A percentile compares a stretch with the other conserved stretches of the same genome.
phyloP scores from a whole-genome alignment of 1,140 invertebrate species.

The Acromyrmex charruanus region DNA sequence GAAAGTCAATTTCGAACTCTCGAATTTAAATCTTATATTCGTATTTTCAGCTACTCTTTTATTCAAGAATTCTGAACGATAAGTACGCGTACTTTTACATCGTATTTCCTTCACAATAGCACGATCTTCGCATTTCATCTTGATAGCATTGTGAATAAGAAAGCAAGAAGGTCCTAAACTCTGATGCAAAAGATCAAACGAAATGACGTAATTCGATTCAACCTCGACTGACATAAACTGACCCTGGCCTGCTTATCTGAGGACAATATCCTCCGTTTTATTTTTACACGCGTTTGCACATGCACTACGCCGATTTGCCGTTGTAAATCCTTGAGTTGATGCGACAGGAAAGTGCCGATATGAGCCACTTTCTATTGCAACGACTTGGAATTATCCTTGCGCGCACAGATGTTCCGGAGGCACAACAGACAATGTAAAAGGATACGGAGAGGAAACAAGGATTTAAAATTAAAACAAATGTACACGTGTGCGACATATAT shows the following conservation, averaged over 20 bases:
- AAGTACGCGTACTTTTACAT: background rate
- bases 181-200: slow-evolving; percentile 7
- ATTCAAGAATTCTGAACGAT: background rate
- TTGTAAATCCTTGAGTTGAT: slow-evolving; percentile 18
- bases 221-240: slow-evolving; percentile 40
- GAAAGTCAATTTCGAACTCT: background rate
- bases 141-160: background rate
- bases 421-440: background rate
- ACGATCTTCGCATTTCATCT: background rate
- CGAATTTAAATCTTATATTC: slow-evolving; percentile 2
- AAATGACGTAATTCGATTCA: slow-evolving; percentile 50
- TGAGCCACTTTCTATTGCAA: background rate
- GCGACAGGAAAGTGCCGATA: background rate
- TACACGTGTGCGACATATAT: slow-evolving; percentile 1
- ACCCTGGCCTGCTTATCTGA: slow-evolving; percentile 60
- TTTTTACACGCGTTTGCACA: slow-evolving; percentile 22
- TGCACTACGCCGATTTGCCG: background rate
- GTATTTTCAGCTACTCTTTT: background rate
- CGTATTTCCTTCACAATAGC: background rate
- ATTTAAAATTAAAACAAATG: background rate
- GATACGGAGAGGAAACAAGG: background rate
- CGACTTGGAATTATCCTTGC: slow-evolving; percentile 12
- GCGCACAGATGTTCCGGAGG: slow-evolving; percentile 4
- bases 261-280: slow-evolving; percentile 13
- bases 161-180: background rate